Evolutionary conservation across 2,797 vertebrate genomes (phyloP).

Genomic region (Poeciliopsis turneri): DNA sequence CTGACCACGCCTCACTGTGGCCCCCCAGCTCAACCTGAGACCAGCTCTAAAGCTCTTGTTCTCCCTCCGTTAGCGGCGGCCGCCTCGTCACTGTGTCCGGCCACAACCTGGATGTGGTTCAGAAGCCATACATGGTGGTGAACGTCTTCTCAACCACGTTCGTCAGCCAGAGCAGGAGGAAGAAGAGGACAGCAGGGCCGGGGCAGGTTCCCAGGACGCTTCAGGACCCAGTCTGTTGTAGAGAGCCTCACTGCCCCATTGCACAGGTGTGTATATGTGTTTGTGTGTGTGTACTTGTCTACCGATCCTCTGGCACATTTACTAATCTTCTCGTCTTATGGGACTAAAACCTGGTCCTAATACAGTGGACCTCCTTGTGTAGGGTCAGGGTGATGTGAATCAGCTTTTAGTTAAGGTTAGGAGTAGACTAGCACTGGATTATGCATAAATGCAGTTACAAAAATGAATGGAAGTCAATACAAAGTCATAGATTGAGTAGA

Average conservation of each 20-base stretch:
- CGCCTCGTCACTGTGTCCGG: conserved; percentile 87
- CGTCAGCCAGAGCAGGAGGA: conserved; percentile 45
- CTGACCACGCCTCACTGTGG: background rate
- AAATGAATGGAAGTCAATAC: no score
- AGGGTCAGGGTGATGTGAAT: no score
- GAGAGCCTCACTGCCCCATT: conserved; percentile 74
- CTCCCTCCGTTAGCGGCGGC: conserved; percentile 84
- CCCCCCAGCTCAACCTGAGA: background rate
- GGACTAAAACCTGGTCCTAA: no score
- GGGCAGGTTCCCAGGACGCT: conserved; percentile 57
- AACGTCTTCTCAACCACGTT: conserved; percentile 76
- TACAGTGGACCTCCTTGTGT: no score
- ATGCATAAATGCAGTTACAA: no score
- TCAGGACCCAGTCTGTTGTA: conserved; percentile 77
- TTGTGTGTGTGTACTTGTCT: background rate
- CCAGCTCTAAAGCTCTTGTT: background rate
- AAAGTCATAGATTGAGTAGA: no score
- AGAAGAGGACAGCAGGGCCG: conserved; percentile 34
- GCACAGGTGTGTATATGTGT: conserved; percentile 73
- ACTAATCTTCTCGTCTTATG: no score
- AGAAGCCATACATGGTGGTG: conserved; percentile 90
- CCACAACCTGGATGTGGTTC: conserved; percentile 93
- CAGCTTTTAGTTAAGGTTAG: no score
- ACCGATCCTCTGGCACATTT: no score
- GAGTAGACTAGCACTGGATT: no score